These are phyloP conservation scores for Galerucella nymphaeae DNA, from an alignment of 2,888 invertebrate species.

Conservation along the genomic window DNA sequence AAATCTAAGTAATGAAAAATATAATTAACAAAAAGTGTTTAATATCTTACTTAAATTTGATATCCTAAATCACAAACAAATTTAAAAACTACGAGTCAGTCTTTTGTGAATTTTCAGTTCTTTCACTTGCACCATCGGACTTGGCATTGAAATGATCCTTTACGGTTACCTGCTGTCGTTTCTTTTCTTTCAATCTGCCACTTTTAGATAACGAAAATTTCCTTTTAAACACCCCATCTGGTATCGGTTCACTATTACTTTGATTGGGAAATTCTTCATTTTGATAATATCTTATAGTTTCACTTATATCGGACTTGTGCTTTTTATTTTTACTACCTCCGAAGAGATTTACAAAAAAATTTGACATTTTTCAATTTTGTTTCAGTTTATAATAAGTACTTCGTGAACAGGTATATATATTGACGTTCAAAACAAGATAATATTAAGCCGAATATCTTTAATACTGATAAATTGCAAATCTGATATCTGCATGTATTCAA, in stretches of 20 bases:
- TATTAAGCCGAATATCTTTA: slow-evolving; percentile 10
- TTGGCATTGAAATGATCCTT: slow-evolving; percentile 31
- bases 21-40: neutral
- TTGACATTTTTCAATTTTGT: slow-evolving; percentile 42
- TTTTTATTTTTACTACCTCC: slow-evolving; percentile 43
- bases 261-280: slow-evolving; percentile 31
- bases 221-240: slow-evolving; percentile 45
- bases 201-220: slow-evolving; percentile 54
- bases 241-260: slow-evolving; percentile 19
- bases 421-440: slow-evolving; percentile 14
- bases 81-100: neutral
- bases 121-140: slow-evolving; percentile 17
- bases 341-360: slow-evolving; percentile 47
- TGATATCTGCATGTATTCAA: slow-evolving; percentile 32
- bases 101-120: slow-evolving; percentile 23
- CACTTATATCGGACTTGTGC: slow-evolving; percentile 24
- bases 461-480: slow-evolving; percentile 29
- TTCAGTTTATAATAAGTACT: neutral
- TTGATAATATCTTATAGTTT: slow-evolving; percentile 21
- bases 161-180: slow-evolving; percentile 46
- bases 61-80: neutral
- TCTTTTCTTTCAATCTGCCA: slow-evolving; percentile 55
- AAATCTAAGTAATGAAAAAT: neutral
- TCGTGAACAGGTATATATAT: neutral
- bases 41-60: slow-evolving; percentile 8